phyloP scores from a whole-genome alignment of 2,797 vertebrate genomes.

The Poecile montanus region DNA sequence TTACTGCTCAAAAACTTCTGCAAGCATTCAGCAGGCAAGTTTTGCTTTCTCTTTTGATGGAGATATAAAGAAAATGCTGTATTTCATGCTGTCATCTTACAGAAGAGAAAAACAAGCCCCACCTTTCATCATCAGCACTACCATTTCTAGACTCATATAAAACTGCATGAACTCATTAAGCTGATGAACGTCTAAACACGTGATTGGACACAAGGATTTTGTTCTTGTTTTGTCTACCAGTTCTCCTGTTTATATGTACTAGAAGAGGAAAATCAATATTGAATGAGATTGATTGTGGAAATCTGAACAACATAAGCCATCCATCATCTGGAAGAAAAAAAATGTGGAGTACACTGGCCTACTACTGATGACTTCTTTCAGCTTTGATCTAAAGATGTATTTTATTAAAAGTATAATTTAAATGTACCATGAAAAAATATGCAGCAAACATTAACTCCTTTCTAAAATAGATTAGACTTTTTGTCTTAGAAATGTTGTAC shows the following conservation, averaged over 20 bases:
- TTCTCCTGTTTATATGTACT: slow-evolving; percentile 72
- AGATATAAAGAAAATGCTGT: slow-evolving; percentile 68
- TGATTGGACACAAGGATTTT: slow-evolving; percentile 73
- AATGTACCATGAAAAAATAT: slow-evolving; percentile 81
- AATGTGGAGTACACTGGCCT: slow-evolving; percentile 78
- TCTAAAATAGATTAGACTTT: slow-evolving; percentile 79
- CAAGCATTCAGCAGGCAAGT: slow-evolving; percentile 56
- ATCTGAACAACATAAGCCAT: slow-evolving; percentile 65
- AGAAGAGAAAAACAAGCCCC: slow-evolving; percentile 51
- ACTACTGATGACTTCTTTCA: slow-evolving; percentile 85
- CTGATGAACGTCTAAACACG: slow-evolving; percentile 72
- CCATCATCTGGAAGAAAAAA: slow-evolving; percentile 67
- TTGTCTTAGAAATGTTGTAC: slow-evolving; percentile 77
- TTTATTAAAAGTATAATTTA: slow-evolving; percentile 86
- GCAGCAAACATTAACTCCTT: slow-evolving; percentile 79
- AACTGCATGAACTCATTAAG: slow-evolving; percentile 76
- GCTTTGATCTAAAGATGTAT: slow-evolving; percentile 84
- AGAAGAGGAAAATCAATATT: slow-evolving; percentile 70
- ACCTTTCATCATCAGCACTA: slow-evolving; percentile 70
- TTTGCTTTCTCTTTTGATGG: slow-evolving; percentile 69
- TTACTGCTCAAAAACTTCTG: slow-evolving; percentile 65
- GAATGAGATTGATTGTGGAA: slow-evolving; percentile 70
- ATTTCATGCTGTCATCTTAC: slow-evolving; percentile 69
- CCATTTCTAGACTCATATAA: slow-evolving; percentile 67
- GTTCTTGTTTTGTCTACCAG: slow-evolving; percentile 77